Evolutionary conservation across 2,797 vertebrate species (phyloP).

Genomic region (Chloroceryle inda): DNA sequence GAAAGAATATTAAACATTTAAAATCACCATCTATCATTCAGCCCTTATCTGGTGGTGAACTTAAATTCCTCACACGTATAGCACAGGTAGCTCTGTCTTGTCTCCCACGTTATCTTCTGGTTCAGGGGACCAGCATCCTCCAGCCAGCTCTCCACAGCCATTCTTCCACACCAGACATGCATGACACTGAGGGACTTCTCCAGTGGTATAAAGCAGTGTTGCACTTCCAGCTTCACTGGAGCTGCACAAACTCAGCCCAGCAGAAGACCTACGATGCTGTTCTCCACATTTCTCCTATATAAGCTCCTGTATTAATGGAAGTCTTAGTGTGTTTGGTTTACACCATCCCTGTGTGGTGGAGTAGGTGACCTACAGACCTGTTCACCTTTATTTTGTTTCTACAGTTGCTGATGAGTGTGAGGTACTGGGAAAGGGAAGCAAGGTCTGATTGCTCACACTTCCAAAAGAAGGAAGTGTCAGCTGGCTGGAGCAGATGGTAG

Average conservation of each 20-base stretch:
- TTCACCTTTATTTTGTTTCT: fast-evolving
- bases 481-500: background rate
- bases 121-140: background rate
- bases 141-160: background rate
- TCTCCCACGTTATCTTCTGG: background rate
- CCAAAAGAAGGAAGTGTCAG: background rate
- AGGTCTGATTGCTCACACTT: background rate
- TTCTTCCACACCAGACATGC: background rate
- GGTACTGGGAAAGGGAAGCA: background rate
- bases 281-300: background rate
- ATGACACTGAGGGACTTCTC: background rate
- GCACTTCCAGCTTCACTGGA: background rate
- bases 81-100: background rate
- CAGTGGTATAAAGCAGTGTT: background rate
- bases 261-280: background rate
- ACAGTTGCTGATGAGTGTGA: background rate
- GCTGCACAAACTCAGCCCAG: background rate
- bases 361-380: background rate
- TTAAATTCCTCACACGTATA: background rate
- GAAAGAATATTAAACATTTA: constrained; percentile 70
- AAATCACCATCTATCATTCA: constrained; percentile 60
- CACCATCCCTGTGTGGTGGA: background rate
- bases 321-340: background rate
- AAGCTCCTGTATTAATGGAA: background rate
- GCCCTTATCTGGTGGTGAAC: constrained; percentile 30